Conservation (phyloP, 1,140 invertebrate species). For the Hylyphantes graminicola region DNA sequence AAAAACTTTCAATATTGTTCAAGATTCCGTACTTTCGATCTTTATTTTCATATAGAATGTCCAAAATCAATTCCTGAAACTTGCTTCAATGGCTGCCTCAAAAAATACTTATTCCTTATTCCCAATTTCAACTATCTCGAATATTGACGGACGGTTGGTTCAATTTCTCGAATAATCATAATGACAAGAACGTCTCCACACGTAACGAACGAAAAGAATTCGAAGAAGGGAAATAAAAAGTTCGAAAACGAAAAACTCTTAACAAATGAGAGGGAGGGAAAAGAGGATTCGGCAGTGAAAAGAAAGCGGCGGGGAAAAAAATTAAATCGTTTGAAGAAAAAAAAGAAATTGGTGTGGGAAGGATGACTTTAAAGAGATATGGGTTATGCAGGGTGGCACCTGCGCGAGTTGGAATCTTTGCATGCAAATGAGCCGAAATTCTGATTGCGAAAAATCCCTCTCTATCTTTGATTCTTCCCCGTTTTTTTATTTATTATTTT, state of each 20-base stretch:
- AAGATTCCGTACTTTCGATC: too few relatives aligned
- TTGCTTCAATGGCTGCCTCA: too few relatives aligned
- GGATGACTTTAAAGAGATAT: slow-evolving; percentile 51
- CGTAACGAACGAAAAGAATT: slow-evolving; percentile 2
- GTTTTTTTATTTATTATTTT: slow-evolving; percentile 1
- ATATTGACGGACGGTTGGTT: not conserved
- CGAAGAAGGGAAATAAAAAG: not conserved
- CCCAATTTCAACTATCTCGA: slow-evolving; percentile 5
- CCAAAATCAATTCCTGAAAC: too few relatives aligned
- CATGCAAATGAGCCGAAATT: slow-evolving; percentile 54
- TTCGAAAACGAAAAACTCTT: slow-evolving; percentile 14
- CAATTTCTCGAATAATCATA: not conserved
- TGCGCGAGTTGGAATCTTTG: slow-evolving; percentile 42
- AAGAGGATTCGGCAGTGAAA: not conserved
- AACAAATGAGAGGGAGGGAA: slow-evolving; percentile 30
- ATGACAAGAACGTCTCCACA: not conserved
- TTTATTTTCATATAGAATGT: too few relatives aligned
- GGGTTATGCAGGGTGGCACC: slow-evolving; percentile 34
- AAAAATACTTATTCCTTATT: too few relatives aligned
- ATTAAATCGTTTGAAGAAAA: slow-evolving; percentile 1
- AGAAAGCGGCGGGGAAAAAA: slow-evolving; percentile 3
- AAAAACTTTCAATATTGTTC: too few relatives aligned
- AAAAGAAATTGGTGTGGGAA: slow-evolving; percentile 52
- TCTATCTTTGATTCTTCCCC: slow-evolving; percentile 2
- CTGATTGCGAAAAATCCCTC: slow-evolving; percentile 53